A percentile compares a stretch with the other conserved stretches of the same genome.
Conservation (phyloP, 2,797 vertebrate species). For the Poeciliopsis turneri region DNA sequence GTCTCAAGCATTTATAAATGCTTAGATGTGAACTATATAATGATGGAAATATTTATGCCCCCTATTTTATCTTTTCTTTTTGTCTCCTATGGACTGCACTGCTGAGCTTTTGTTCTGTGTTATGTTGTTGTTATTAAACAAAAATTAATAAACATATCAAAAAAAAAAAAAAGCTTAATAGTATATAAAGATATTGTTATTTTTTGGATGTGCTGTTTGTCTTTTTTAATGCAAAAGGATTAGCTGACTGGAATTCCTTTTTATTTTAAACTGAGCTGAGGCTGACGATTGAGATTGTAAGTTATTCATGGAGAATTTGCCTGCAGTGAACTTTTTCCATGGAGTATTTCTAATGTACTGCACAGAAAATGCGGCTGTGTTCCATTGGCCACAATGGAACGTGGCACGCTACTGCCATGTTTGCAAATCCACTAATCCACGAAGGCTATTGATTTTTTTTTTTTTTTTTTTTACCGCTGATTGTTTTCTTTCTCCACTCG, state of each 20-base stretch:
- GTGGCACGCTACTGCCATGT: not conserved
- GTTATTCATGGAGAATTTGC: not conserved
- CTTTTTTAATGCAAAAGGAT: not conserved
- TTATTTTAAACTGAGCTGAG: no score
- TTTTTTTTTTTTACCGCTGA: not conserved
- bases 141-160: no score
- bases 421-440: not conserved
- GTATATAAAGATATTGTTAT: not conserved
- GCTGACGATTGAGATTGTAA: not conserved
- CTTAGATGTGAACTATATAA: no score
- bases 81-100: no score
- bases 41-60: no score
- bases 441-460: fast-evolving
- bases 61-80: no score
- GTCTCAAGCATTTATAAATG: no score
- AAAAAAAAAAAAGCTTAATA: no score
- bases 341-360: not conserved
- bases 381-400: not conserved
- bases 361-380: not conserved
- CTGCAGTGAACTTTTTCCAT: not conserved
- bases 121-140: no score
- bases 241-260: not conserved
- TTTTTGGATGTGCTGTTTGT: not conserved
- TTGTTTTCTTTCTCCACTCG: no score
- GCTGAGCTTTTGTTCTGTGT: no score